Evolutionary conservation across 1,140 invertebrate genomes (phyloP).

Genomic region (Apis florea): DNA sequence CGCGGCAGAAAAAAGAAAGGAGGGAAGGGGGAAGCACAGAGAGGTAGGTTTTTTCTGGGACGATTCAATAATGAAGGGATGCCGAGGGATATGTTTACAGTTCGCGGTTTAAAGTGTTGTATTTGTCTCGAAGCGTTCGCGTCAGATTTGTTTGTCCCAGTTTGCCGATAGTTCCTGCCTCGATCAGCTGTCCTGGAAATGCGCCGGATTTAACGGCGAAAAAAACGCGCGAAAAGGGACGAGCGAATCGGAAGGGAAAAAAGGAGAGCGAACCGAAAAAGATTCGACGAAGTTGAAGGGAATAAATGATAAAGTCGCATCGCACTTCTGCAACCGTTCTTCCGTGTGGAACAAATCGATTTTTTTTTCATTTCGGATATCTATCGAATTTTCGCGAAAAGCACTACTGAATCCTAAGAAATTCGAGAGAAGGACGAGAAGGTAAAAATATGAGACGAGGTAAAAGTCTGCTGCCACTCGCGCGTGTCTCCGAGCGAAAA

Average conservation of each 20-base stretch:
- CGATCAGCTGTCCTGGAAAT: constrained; percentile 57
- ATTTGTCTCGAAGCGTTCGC: constrained; percentile 29
- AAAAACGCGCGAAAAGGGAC: constrained; percentile 22
- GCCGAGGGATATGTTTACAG: neutral
- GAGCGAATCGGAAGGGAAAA: too few species aligned
- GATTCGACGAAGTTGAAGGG: neutral
- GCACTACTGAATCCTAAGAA: neutral
- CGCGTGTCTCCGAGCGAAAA: neutral
- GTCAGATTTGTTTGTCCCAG: constrained; percentile 54
- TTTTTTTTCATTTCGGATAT: constrained; percentile 38
- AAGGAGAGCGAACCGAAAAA: neutral
- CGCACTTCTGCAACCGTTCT: constrained; percentile 47
- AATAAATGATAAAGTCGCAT: neutral
- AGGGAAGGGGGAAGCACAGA: neutral
- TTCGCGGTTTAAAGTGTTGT: neutral
- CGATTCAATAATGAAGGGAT: constrained; percentile 39
- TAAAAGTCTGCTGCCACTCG: neutral
- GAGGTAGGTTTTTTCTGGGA: constrained; percentile 17
- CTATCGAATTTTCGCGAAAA: constrained; percentile 19
- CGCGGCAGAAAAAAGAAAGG: neutral
- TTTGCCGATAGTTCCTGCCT: constrained; percentile 48
- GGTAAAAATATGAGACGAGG: neutral
- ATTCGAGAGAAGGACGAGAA: neutral
- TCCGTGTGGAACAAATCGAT: neutral
- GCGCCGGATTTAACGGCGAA: constrained; percentile 51